Evolutionary conservation across 2,113 vertebrate genomes (phyloP), one percentile per base, ranked within the genome.

Genomic region (Eulemur macaco): DNA sequence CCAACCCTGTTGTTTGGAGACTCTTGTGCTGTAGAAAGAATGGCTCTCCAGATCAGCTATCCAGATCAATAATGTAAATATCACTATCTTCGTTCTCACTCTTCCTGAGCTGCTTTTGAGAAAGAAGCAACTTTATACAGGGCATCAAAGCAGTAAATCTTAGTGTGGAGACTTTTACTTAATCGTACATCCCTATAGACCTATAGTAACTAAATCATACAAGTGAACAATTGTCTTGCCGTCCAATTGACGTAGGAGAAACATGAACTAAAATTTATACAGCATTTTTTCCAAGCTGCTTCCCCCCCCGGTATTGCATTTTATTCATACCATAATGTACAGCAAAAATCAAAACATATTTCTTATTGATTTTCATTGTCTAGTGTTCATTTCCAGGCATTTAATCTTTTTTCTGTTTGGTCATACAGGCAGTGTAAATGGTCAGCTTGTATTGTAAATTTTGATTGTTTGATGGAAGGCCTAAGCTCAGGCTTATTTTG

Each of bases 301-400:
- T 84, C 68, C 29, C 68, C 8, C 58, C 11, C 31, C 39, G 52
- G 1, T 37, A n/a, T 27, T 85, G 9, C 9, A 31, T 86, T 89
- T 89, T 92, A 73, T 92, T 95, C 31, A 58, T 86, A 21, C 23
- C 2, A 27, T 91, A 68, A 39, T 71, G 60, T 47, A 3, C 37
- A 56, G 52, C 17, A 86, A 81, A 68, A 85, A 9, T 85, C 29
- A 90, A 69, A 87, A 58, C 9, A 94, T 12, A 31, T 69, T 52
- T 89, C 34, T 68, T 95, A 58, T 17, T 84, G 11, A 63, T 78
- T 89, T 56, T 83, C 1, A 25, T 90, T 88, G 42, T 47, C 86
- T 76, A 85, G 11, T 86, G 47, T 88, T 94, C 73, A 82, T 86
- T 95, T 87, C 15, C 37, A 97, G 42, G 0, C 66, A n/a, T 71